These are phyloP conservation scores for Sparidentex hasta DNA, from an alignment of 2,797 vertebrate species.

Conservation along the genomic window DNA sequence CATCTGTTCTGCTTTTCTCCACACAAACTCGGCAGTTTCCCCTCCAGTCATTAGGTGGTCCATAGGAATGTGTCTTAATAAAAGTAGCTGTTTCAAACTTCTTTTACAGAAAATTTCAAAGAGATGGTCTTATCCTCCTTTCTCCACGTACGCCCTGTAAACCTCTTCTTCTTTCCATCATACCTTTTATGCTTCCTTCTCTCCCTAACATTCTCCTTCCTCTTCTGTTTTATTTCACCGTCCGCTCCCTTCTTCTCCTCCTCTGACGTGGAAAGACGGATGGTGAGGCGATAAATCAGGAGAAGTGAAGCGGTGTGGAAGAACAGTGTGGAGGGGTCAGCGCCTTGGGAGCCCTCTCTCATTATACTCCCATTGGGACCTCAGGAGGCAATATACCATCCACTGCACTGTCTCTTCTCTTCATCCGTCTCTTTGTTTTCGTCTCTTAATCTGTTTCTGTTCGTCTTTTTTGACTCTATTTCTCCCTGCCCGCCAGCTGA, in stretches of 20 bases:
- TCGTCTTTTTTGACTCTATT: neutral
- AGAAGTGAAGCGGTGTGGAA: constrained; percentile 57
- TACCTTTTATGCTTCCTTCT: neutral
- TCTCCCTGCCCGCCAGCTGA: neutral
- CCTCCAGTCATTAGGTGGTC: neutral
- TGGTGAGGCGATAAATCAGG: constrained; percentile 71
- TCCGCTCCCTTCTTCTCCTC: constrained; percentile 26
- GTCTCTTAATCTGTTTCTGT: neutral
- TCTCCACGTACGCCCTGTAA: neutral
- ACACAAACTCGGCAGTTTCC: neutral
- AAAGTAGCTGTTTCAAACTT: neutral
- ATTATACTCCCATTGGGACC: constrained; percentile 54
- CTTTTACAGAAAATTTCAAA: neutral
- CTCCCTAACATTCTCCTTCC: neutral
- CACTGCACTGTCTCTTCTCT: constrained; percentile 6
- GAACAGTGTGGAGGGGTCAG: constrained; percentile 56
- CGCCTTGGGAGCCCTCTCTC: constrained; percentile 33
- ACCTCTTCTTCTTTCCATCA: neutral
- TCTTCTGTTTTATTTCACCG: constrained; percentile 22
- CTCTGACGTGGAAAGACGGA: constrained; percentile 53
- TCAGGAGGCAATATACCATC: constrained; percentile 40
- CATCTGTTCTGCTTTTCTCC: neutral
- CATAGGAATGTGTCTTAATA: neutral
- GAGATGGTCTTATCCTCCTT: neutral
- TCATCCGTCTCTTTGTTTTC: constrained; percentile 16